Percentiles rank a stretch among this genome's conserved stretches.
Evolutionary conservation across 2,888 invertebrate genomes (phyloP).

Genomic region (Amphipoea lucens): DNA sequence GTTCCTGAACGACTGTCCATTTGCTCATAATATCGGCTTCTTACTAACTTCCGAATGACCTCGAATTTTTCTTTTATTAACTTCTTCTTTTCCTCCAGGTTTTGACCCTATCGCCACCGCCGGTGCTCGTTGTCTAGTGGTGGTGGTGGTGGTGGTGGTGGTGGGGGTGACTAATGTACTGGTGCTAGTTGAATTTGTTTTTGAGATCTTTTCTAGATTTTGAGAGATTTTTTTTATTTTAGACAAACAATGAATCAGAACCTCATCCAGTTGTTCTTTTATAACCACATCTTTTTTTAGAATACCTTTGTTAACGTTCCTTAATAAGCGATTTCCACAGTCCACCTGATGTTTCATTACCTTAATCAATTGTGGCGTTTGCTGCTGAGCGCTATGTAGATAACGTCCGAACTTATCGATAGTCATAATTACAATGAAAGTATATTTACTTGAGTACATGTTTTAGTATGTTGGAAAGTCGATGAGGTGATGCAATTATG

Average conservation of each 20-base stretch:
- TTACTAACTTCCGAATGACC: too few relatives aligned
- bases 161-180: not conserved
- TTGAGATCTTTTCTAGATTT: not conserved
- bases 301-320: conserved; percentile 1
- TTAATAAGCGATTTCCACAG: not conserved
- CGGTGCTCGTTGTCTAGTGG: not conserved
- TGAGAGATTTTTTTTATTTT: conserved; percentile 4
- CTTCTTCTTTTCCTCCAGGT: not conserved
- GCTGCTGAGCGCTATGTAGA: not conserved
- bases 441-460: conserved; percentile 1
- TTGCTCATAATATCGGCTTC: not conserved
- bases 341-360: conserved; percentile 9
- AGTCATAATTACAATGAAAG: conserved; percentile 4
- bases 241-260: not conserved
- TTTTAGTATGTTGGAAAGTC: conserved; percentile 3
- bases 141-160: not conserved
- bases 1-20: conserved; percentile 15
- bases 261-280: not conserved
- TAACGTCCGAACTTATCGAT: conserved; percentile 8
- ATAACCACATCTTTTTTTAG: conserved; percentile 4
- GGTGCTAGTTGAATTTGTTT: not conserved
- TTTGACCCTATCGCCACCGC: not conserved
- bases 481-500: not conserved
- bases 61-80: not conserved
- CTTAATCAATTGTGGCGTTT: not conserved